Evolutionary conservation across 2,888 invertebrate genomes (phyloP), one percentile per base, ranked within the genome.

Genomic region (Dicranocentrus wangi): DNA sequence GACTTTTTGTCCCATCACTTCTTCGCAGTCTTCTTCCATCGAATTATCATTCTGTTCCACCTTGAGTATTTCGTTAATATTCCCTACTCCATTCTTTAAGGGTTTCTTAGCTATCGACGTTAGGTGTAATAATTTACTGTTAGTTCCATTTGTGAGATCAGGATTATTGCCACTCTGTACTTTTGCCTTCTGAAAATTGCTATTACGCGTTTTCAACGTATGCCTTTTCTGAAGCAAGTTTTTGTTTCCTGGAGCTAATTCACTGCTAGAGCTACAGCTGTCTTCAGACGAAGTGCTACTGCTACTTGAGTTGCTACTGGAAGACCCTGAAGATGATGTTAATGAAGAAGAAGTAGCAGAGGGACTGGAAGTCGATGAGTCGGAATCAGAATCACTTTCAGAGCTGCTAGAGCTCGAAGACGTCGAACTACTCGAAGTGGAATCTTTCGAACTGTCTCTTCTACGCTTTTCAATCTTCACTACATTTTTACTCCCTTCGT

Each of bases 381-480:
- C 63, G 1, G 71, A 71, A 43, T 42, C 42, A 23, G 70, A 72
- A 8, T 51, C 70, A 13, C 60, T 58, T 42, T 19, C 23, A 28
- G 78, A 78, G n/a, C 58, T 21, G n/a, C 68, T 77, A 25, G 68
- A 58, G 28, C 19, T 60, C 60, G 68, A 55, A 15, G 58, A 53
- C 21, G 19, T 5, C 8, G 39, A 39, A n/a, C n/a, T n/a, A 47
- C 5, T n/a, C 47, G n/a, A 13, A 15, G 8, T 47, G 5, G n/a
- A n/a, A 47, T n/a, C 13, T 39, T 7, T 8, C 7, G 39, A 39
- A 39, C 39, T 39, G 39, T 39, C 39, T 39, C 8, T 8, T 39
- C 8, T 8, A 39, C 39, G 7, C n/a, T n/a, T n/a, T n/a, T n/a
- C n/a, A n/a, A n/a, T n/a, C n/a, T n/a, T n/a, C n/a, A n/a, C n/a